Percentiles rank a stretch among this genome's conserved stretches.
These are phyloP conservation scores for Lytechinus pictus DNA, from an alignment of 35 echinoderm and acorn worm species.

Conservation along the genomic window DNA sequence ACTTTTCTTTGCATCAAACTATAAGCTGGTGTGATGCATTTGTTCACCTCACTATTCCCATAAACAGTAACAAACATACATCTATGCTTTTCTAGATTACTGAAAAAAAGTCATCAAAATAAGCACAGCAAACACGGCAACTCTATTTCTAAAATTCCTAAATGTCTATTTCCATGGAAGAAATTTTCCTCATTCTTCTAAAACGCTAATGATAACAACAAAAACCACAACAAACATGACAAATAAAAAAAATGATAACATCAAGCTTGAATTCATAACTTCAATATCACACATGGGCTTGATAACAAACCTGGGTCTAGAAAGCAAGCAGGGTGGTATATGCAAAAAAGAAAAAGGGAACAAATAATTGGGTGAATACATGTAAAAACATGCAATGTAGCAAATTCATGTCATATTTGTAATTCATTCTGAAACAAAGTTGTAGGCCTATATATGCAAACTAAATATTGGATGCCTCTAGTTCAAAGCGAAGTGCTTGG, in stretches of 20 bases:
- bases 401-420: neutral
- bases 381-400: neutral
- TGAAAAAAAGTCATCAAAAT: too few relatives aligned
- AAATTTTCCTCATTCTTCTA: neutral
- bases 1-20: neutral
- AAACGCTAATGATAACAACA: neutral
- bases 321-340: neutral
- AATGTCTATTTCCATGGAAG: neutral
- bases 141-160: neutral
- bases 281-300: neutral
- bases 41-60: neutral
- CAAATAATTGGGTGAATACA: neutral
- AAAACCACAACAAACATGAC: neutral
- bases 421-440: neutral
- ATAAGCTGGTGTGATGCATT: neutral
- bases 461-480: neutral
- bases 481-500: neutral
- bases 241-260: neutral
- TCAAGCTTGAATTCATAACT: neutral
- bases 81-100: neutral
- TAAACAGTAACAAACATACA: neutral
- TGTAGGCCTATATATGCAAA: neutral
- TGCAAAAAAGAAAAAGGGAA: neutral
- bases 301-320: neutral
- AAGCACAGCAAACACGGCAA: neutral